phyloP scores from a whole-genome alignment of 2,113 vertebrate genomes.

The Probosciger aterrimus region DNA sequence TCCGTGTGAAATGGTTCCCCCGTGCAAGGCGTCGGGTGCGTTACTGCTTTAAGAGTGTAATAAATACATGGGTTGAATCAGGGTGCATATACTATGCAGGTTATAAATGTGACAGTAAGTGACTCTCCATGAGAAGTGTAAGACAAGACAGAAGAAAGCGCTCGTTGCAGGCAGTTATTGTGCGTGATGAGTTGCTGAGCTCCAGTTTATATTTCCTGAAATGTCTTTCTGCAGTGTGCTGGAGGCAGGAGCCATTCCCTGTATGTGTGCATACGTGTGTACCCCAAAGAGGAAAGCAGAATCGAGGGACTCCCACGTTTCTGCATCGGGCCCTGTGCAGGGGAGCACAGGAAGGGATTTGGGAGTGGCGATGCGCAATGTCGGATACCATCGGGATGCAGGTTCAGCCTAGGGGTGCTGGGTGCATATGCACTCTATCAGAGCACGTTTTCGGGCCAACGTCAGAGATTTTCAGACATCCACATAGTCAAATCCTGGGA shows the following conservation, averaged over 20 bases:
- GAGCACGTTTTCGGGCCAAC: not conserved
- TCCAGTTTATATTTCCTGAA: not conserved
- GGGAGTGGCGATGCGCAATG: fast-evolving
- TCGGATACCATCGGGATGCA: not conserved
- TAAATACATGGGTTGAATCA: not conserved
- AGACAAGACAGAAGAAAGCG: not conserved
- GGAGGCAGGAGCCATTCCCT: not conserved
- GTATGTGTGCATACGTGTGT: fast-evolving
- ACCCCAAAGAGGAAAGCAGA: not conserved
- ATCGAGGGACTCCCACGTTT: fast-evolving
- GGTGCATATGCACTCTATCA: fast-evolving
- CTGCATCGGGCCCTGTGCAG: fast-evolving
- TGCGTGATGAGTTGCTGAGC: fast-evolving
- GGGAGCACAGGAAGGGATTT: not conserved
- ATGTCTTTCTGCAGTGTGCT: not conserved
- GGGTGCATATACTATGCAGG: not conserved
- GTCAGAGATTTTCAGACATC: not conserved
- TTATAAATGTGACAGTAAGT: not conserved
- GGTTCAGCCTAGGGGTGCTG: not conserved
- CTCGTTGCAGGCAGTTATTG: fast-evolving
- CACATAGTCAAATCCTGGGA: too few relatives aligned
- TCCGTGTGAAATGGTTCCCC: not conserved
- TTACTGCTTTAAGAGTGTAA: not conserved
- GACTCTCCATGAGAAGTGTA: not conserved
- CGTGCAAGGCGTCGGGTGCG: fast-evolving